phyloP scores from a whole-genome alignment of 2,797 vertebrate species.

The Eulemur albifrons region DNA sequence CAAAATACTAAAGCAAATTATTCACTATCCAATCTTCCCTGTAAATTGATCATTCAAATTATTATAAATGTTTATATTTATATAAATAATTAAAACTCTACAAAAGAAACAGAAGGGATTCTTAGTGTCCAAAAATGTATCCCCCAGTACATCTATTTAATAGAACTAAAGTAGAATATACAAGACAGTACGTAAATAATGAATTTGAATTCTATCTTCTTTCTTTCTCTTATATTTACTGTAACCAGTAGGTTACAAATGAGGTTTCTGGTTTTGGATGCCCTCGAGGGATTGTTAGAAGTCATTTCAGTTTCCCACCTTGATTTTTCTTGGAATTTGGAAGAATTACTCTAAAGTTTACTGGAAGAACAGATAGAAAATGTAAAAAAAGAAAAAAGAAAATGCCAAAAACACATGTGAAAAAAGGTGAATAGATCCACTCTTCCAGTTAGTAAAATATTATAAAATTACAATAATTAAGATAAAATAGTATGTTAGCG shows the following conservation, averaged over 20 bases:
- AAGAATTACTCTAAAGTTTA: background rate
- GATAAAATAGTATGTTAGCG: background rate
- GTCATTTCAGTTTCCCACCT: background rate
- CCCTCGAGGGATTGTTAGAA: background rate
- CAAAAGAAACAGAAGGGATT: conserved; percentile 30
- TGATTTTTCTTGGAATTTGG: conserved; percentile 1
- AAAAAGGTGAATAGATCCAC: background rate
- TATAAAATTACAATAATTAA: conserved; percentile 6
- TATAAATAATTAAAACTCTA: background rate
- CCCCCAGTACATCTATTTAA: background rate
- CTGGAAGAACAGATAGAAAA: background rate
- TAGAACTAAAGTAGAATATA: background rate
- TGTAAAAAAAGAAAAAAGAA: background rate
- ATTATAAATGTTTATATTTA: background rate
- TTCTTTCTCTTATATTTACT: background rate
- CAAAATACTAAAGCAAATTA: background rate
- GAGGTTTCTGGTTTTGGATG: background rate
- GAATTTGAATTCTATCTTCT: background rate
- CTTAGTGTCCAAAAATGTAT: background rate
- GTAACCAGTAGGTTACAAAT: background rate
- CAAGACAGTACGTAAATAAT: background rate
- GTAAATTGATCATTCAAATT: background rate
- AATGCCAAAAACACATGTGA: background rate
- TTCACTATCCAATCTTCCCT: background rate
- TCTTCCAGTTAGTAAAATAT: conserved; percentile 8